phyloP scores from a whole-genome alignment of 92 coral and sea anemone species.

The Siderastrea siderea region DNA sequence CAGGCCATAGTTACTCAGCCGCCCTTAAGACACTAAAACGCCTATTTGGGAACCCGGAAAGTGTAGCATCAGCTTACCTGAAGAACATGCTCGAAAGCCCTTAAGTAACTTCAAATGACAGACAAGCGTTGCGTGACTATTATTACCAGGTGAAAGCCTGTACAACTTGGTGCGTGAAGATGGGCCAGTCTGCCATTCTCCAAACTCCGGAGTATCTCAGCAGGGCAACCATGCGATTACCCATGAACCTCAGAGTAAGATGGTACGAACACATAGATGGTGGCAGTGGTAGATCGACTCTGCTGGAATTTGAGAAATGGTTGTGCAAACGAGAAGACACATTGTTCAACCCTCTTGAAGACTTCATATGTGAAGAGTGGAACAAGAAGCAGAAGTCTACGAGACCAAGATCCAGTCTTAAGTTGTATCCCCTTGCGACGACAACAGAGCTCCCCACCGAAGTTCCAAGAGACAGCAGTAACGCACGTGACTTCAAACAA shows the following conservation, averaged over 20 bases:
- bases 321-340: conserved; percentile 14
- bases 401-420: background rate
- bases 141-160: conserved; percentile 26
- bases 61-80: conserved; percentile 17
- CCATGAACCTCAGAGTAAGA: conserved; percentile 10
- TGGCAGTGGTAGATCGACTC: background rate
- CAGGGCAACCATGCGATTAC: conserved; percentile 13
- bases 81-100: conserved; percentile 36
- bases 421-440: background rate
- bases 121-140: conserved; percentile 22
- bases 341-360: conserved; percentile 18
- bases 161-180: conserved; percentile 14
- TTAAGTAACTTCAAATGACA: background rate
- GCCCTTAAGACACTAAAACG: conserved; percentile 34
- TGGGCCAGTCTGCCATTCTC: conserved; percentile 26
- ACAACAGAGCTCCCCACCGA: background rate
- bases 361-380: conserved; percentile 24
- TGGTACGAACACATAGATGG: conserved; percentile 27
- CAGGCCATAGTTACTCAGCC: conserved; percentile 26
- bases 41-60: conserved; percentile 27
- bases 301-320: conserved; percentile 6
- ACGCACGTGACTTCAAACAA: background rate
- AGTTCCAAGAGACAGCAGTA: background rate
- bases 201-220: conserved; percentile 33
- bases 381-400: conserved; percentile 1